phyloP scores from a whole-genome alignment of 2,888 invertebrate genomes.

The Julus scandinavius region DNA sequence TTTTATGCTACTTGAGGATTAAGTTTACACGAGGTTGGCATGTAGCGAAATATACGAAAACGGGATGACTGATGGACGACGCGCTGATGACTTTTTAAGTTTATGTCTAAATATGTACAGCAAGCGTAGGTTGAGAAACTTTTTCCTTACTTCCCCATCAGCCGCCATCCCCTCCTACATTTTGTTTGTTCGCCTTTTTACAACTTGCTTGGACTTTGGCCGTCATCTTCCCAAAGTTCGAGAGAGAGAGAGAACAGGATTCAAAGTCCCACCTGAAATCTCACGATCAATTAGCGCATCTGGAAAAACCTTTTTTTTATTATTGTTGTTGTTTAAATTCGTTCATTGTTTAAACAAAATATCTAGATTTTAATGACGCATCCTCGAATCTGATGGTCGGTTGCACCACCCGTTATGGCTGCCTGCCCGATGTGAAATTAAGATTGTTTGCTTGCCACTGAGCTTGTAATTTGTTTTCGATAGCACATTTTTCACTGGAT shows the following conservation, averaged over 20 bases:
- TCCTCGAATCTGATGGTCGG: background rate
- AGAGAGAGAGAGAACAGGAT: slow-evolving; percentile 18
- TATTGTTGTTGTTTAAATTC: background rate
- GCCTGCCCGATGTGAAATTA: no score
- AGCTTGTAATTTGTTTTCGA: no score
- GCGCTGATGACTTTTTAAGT: background rate
- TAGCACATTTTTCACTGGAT: no score
- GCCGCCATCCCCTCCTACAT: slow-evolving; percentile 32
- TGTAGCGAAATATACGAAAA: background rate
- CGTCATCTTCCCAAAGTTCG: slow-evolving; percentile 10
- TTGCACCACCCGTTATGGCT: no score
- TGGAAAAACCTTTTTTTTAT: background rate
- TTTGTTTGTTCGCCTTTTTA: slow-evolving; percentile 19
- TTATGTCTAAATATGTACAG: background rate
- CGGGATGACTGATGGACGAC: background rate
- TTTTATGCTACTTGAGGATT: no score
- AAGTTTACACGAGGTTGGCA: no score
- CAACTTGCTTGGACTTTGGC: background rate
- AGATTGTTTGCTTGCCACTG: no score
- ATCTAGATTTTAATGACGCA: background rate
- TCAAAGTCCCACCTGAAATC: slow-evolving; percentile 14
- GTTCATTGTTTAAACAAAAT: background rate
- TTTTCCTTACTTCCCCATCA: background rate
- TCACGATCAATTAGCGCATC: background rate
- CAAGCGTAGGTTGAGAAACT: background rate